Evolutionary conservation across 2,113 vertebrate species (phyloP).

Genomic region (Grallaria varia): DNA sequence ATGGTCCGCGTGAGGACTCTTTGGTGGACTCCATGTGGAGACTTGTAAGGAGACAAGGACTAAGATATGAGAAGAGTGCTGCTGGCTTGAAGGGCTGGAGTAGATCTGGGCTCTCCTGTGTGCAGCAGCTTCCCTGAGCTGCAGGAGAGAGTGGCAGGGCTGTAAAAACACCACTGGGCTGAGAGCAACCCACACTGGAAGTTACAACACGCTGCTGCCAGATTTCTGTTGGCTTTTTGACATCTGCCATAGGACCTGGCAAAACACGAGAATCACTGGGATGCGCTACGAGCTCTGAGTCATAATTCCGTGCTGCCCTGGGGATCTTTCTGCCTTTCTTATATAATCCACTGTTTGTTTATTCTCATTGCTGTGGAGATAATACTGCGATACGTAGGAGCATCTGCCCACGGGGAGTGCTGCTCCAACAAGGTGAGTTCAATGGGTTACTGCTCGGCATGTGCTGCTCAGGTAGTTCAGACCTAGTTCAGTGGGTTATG

Average conservation of each 20-base stretch:
- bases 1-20: not conserved
- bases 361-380: slow-evolving; percentile 48
- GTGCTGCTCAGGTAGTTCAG: slow-evolving; percentile 18
- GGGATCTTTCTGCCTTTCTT: slow-evolving; percentile 43
- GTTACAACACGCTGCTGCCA: not conserved
- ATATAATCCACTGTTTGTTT: slow-evolving; percentile 59
- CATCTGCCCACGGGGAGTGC: not conserved
- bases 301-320: slow-evolving; percentile 1
- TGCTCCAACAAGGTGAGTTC: slow-evolving; percentile 35
- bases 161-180: not conserved
- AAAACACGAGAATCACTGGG: not conserved
- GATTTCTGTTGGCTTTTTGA: not conserved
- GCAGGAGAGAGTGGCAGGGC: not conserved
- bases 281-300: slow-evolving; percentile 30
- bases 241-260: not conserved
- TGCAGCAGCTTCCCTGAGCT: not conserved
- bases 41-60: not conserved
- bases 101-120: not conserved
- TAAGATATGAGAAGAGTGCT: not conserved
- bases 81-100: not conserved
- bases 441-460: not conserved
- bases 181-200: not conserved
- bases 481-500: slow-evolving; percentile 40
- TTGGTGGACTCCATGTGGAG: not conserved
- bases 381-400: not conserved